Evolutionary conservation across 2,888 invertebrate genomes (phyloP).

Genomic region (Dysmachus trigonus): DNA sequence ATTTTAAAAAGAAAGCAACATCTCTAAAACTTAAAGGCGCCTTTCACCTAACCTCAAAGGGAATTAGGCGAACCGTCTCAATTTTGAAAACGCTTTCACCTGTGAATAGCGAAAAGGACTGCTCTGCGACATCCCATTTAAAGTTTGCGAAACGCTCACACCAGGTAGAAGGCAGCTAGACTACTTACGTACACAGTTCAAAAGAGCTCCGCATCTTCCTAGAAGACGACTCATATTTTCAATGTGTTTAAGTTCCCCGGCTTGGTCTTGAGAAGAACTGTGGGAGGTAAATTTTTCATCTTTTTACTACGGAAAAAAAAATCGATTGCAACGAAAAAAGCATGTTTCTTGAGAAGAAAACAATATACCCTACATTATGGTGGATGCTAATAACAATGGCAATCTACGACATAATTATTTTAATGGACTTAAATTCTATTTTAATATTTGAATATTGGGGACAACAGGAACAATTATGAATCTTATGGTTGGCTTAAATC

Average conservation of each 20-base stretch:
- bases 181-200: not conserved
- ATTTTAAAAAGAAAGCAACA: not conserved
- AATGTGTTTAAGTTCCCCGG: not conserved
- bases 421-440: not conserved
- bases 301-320: not conserved
- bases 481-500: not conserved
- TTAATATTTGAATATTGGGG: not conserved
- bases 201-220: not conserved
- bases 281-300: not conserved
- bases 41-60: not conserved
- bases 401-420: not conserved
- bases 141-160: not conserved
- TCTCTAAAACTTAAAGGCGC: not conserved
- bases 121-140: not conserved
- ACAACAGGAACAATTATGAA: not conserved
- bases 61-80: not conserved
- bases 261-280: not conserved
- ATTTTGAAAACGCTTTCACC: not conserved
- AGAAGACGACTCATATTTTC: not conserved
- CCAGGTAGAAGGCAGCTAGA: not conserved
- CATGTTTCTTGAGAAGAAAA: not conserved
- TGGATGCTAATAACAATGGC: not conserved
- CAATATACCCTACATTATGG: not conserved
- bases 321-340: not conserved
- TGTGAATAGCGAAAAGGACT: not conserved